These are phyloP conservation scores for Seladonia tumulorum DNA, from an alignment of 2,888 invertebrate species.

Conservation along the genomic window DNA sequence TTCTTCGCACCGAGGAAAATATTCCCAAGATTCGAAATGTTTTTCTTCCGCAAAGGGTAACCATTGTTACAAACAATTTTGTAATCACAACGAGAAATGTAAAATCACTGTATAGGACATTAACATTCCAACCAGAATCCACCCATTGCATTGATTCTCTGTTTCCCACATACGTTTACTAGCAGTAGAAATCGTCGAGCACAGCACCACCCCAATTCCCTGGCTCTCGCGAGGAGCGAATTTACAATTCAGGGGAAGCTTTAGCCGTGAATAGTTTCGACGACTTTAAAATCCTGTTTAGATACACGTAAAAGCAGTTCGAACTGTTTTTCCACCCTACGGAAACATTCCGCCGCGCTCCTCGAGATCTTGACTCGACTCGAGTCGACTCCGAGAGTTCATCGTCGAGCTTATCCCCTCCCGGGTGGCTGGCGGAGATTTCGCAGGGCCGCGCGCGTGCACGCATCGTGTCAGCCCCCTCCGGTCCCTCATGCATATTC, in stretches of 20 bases:
- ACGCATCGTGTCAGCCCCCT: constrained; percentile 40
- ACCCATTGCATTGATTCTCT: background rate
- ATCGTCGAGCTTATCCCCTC: constrained; percentile 32
- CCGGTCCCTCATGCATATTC: constrained; percentile 67
- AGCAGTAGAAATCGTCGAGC: background rate
- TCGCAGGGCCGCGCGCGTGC: constrained; percentile 37
- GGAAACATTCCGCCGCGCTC: constrained; percentile 1
- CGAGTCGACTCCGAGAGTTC: constrained; percentile 19
- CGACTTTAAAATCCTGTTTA: constrained; percentile 33
- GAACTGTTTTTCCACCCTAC: constrained; percentile 17
- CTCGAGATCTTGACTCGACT: constrained; percentile 6
- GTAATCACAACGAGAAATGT: background rate
- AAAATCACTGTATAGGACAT: too few relatives aligned
- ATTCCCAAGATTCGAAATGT: too few relatives aligned
- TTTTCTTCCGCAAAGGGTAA: too few relatives aligned
- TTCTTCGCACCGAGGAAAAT: background rate
- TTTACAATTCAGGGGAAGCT: constrained; percentile 36
- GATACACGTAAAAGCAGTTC: background rate
- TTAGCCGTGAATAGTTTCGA: constrained; percentile 2
- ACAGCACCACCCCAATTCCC: background rate
- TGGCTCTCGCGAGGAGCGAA: background rate
- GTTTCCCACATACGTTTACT: background rate
- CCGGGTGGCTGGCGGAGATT: constrained; percentile 38
- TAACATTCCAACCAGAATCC: too few relatives aligned
- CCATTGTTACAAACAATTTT: too few relatives aligned